Evolutionary conservation across 1,140 invertebrate genomes (phyloP).

Genomic region (Meloidogyne floridensis): DNA sequence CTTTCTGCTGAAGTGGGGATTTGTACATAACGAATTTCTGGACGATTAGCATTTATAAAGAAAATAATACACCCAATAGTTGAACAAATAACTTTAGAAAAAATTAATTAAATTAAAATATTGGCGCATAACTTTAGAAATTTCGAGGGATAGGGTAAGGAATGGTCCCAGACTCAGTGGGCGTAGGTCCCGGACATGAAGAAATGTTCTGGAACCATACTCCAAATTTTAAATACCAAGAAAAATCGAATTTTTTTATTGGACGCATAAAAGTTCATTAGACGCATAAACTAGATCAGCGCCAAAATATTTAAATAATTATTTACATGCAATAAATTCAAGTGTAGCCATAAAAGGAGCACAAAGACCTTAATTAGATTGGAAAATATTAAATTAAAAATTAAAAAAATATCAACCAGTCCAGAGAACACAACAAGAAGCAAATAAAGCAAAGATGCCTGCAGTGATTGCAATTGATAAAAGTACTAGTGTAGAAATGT

Average conservation of each 20-base stretch:
- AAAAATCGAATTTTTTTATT: too few relatives aligned
- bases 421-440: constrained; percentile 17
- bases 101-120: neutral
- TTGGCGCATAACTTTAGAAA: too few relatives aligned
- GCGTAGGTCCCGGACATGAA: too few relatives aligned
- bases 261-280: too few relatives aligned
- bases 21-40: constrained; percentile 29
- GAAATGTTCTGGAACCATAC: too few relatives aligned
- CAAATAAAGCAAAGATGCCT: constrained; percentile 26
- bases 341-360: constrained; percentile 13
- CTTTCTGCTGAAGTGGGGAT: constrained; percentile 18
- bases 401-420: constrained; percentile 14
- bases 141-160: too few relatives aligned
- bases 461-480: constrained; percentile 22
- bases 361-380: constrained; percentile 6
- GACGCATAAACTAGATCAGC: too few relatives aligned
- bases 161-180: too few relatives aligned
- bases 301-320: too few relatives aligned
- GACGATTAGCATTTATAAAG: constrained; percentile 30
- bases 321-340: too few relatives aligned
- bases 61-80: constrained; percentile 24
- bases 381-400: constrained; percentile 7
- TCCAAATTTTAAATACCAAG: too few relatives aligned
- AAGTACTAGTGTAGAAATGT: constrained; percentile 21
- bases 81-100: constrained; percentile 23